Conservation (phyloP, 2,797 vertebrate species). For the Tragelaphus eurycerus region DNA sequence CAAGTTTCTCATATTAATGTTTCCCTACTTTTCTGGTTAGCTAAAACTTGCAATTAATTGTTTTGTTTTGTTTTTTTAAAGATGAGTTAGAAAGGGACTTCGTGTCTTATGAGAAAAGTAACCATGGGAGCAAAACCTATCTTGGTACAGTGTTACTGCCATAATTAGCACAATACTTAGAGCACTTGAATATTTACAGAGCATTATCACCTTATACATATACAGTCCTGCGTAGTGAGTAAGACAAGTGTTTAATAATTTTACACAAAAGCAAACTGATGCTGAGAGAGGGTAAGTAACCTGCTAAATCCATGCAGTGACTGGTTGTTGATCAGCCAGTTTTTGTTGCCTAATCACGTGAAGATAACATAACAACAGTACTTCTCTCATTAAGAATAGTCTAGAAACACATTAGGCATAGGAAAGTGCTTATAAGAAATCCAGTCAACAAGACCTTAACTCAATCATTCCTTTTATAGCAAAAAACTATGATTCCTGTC, state of each 20-base stretch:
- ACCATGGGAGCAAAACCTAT: conserved; percentile 12
- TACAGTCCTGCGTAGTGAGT: not conserved
- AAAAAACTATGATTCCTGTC: not conserved
- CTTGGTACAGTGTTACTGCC: not conserved
- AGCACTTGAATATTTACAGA: not conserved
- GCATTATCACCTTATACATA: not conserved
- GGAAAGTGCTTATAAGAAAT: not conserved
- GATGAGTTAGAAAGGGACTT: not conserved
- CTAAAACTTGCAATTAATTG: not conserved
- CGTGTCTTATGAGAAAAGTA: not conserved
- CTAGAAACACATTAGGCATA: not conserved
- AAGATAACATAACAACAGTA: not conserved
- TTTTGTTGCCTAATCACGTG: not conserved
- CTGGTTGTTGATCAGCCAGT: not conserved
- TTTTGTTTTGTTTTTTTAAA: not conserved
- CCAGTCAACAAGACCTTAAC: not conserved
- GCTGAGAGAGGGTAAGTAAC: not conserved
- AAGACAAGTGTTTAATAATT: not conserved
- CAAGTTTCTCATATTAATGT: not conserved
- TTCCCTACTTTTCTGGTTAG: not conserved
- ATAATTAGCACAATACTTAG: conserved; percentile 24
- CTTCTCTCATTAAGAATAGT: not conserved
- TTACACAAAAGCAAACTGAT: not conserved
- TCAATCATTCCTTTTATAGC: not conserved
- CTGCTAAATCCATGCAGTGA: not conserved